phyloP scores from a whole-genome alignment of 2,113 vertebrate genomes.

The Channa argus region DNA sequence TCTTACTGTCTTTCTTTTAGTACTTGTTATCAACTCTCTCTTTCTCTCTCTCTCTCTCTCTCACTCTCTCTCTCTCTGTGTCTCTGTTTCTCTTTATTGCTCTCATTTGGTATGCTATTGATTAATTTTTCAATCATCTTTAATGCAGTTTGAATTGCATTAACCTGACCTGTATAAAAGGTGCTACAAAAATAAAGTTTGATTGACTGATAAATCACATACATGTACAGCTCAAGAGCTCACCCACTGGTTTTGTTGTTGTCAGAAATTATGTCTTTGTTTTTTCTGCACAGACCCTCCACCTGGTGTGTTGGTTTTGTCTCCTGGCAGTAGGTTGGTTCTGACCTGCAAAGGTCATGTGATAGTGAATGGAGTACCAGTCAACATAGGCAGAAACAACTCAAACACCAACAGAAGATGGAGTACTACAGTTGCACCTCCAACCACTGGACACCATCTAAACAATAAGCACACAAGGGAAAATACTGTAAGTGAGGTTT shows the following conservation, averaged over 20 bases:
- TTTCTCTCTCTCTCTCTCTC: too few relatives aligned
- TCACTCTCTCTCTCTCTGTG: too few relatives aligned
- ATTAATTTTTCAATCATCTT: too few relatives aligned
- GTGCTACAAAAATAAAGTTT: neutral
- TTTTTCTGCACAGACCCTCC: slow-evolving; percentile 66
- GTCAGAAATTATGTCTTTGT: slow-evolving; percentile 6
- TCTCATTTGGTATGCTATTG: too few relatives aligned
- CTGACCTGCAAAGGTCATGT: slow-evolving; percentile 76
- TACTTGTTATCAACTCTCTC: too few relatives aligned
- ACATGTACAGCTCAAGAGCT: neutral
- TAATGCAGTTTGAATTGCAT: too few relatives aligned
- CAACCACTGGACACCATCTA: neutral
- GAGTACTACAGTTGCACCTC: neutral
- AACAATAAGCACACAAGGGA: too few relatives aligned
- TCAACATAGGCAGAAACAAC: slow-evolving; percentile 14
- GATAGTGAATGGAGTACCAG: slow-evolving; percentile 69
- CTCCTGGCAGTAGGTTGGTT: slow-evolving; percentile 63
- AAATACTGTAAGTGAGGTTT: neutral
- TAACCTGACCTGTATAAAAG: too few relatives aligned
- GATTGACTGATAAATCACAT: neutral
- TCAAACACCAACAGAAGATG: neutral
- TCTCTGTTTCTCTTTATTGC: too few relatives aligned
- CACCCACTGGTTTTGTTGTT: neutral
- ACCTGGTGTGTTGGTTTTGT: slow-evolving; percentile 71
- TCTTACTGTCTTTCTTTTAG: too few relatives aligned